Evolutionary conservation across 2,113 vertebrate species (phyloP).

Genomic region (Mastomys natalensis): DNA sequence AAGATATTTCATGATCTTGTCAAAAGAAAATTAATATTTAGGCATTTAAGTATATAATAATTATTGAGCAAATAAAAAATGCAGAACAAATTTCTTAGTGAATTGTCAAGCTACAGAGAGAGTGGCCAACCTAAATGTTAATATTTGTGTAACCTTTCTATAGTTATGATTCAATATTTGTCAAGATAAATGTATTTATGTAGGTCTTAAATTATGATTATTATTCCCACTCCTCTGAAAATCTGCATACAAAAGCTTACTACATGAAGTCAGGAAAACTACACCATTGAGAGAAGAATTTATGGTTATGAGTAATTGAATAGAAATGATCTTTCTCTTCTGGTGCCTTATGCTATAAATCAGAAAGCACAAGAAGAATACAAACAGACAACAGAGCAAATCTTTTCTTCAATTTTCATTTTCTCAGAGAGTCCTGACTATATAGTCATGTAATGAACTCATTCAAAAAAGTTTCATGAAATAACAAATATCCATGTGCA

Average conservation of each 20-base stretch:
- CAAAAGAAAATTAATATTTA: slow-evolving; percentile 25
- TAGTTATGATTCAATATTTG: slow-evolving; percentile 11
- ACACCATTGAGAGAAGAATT: not conserved
- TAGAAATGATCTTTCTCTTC: not conserved
- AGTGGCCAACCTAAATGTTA: not conserved
- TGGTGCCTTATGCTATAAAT: not conserved
- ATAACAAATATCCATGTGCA: not conserved
- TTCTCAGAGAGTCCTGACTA: not conserved
- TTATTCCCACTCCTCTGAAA: not conserved
- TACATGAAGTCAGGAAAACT: not conserved
- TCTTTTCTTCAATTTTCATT: slow-evolving; percentile 23
- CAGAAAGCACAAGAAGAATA: not conserved
- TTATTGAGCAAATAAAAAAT: not conserved
- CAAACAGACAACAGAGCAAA: not conserved
- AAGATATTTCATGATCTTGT: not conserved
- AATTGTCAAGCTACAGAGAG: slow-evolving; percentile 4
- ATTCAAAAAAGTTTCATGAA: slow-evolving; percentile 4
- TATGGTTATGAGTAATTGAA: slow-evolving; percentile 27
- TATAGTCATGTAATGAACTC: not conserved
- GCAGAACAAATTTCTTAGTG: not conserved
- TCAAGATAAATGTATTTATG: not conserved
- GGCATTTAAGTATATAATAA: not conserved
- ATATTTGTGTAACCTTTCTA: not conserved
- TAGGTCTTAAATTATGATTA: not conserved
- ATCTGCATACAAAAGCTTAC: not conserved